Evolutionary conservation across 2,797 vertebrate genomes (phyloP).

Genomic region (Eutrigla gurnardus): DNA sequence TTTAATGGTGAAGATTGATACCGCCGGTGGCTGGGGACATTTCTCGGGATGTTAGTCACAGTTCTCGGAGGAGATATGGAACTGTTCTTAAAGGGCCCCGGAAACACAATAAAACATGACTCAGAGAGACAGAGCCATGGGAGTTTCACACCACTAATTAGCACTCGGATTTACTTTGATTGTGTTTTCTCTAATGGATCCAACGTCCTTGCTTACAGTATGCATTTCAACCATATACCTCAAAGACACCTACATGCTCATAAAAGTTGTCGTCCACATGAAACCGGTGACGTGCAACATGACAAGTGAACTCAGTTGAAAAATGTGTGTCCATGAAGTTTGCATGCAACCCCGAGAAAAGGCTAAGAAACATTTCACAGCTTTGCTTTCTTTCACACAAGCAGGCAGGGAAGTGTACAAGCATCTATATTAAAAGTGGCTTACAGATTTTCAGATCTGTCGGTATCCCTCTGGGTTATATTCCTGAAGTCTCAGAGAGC

Average conservation of each 20-base stretch:
- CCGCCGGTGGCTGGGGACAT: constrained; percentile 68
- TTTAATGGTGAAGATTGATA: constrained; percentile 83
- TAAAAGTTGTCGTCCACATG: constrained; percentile 38
- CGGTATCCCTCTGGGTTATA: constrained; percentile 4
- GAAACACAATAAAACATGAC: constrained; percentile 60
- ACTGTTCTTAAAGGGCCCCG: constrained; percentile 63
- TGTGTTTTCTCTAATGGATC: constrained; percentile 62
- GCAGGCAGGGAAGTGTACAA: constrained; percentile 21
- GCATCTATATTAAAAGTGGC: constrained; percentile 44
- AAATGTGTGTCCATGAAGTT: constrained; percentile 46
- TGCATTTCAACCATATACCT: constrained; percentile 33
- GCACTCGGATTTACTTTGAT: constrained; percentile 59
- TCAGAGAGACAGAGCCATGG: constrained; percentile 49
- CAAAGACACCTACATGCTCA: constrained; percentile 41
- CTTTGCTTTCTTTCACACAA: constrained; percentile 37
- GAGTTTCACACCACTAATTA: constrained; percentile 63
- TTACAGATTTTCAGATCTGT: constrained; percentile 38
- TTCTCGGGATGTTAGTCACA: constrained; percentile 75
- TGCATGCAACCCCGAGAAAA: constrained; percentile 13
- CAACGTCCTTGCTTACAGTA: constrained; percentile 34
- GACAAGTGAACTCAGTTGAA: constrained; percentile 49
- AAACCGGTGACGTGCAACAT: constrained; percentile 31
- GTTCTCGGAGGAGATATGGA: constrained; percentile 69
- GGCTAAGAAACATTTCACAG: constrained; percentile 9
- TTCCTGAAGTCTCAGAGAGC: constrained; percentile 42